phyloP scores from a whole-genome alignment of 1,140 invertebrate species.

The Diabrotica undecimpunctata region DNA sequence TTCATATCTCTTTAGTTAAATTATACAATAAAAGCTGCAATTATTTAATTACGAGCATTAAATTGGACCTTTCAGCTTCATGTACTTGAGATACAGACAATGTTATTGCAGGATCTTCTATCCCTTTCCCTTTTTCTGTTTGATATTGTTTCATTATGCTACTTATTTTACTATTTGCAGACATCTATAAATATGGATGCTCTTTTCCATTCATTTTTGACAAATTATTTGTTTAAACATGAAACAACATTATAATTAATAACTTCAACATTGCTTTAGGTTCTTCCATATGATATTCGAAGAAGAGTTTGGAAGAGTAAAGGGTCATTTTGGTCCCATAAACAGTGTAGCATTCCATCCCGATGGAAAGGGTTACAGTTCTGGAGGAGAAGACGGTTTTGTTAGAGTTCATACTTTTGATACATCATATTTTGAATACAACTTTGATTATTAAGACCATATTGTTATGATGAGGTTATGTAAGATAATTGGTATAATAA shows the following conservation, averaged over 20 bases:
- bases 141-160: too few relatives aligned
- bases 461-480: not conserved
- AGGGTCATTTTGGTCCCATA: slow-evolving; percentile 99
- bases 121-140: too few relatives aligned
- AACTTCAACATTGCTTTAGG: slow-evolving; percentile 40
- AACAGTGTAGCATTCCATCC: slow-evolving; percentile 98
- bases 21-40: too few relatives aligned
- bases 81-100: too few relatives aligned
- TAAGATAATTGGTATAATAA: not conserved
- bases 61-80: too few relatives aligned
- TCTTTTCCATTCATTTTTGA: too few relatives aligned
- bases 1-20: not conserved
- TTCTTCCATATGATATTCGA: slow-evolving; percentile 99
- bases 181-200: too few relatives aligned
- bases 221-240: too few relatives aligned
- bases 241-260: not conserved
- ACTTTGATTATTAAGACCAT: slow-evolving; percentile 74
- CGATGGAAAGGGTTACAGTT: slow-evolving; percentile 94
- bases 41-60: too few relatives aligned
- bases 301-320: slow-evolving; percentile 97
- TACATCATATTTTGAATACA: slow-evolving; percentile 93
- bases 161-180: too few relatives aligned
- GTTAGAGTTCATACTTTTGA: slow-evolving; percentile 95
- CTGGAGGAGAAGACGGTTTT: slow-evolving; percentile 98
- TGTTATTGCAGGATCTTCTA: too few relatives aligned